Base-by-base conservation (phyloP, 2,113 vertebrate genomes). In the Indri indri region DNA sequence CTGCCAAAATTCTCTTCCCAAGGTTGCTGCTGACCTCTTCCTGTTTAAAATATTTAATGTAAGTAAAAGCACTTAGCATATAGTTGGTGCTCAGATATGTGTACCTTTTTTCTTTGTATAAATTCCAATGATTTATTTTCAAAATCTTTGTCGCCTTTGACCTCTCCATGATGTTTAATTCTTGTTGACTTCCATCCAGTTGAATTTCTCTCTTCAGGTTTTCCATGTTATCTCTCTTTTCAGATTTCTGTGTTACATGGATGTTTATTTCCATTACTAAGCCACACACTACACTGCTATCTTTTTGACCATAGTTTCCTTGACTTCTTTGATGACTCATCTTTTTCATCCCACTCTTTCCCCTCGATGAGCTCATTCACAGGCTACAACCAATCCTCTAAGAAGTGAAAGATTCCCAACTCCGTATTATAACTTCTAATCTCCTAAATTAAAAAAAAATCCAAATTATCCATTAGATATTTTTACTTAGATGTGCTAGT, bases 301-400 rank as follows among this genome's bases (percentile, higher is more conserved):
- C 52, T 74, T 40, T 80, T 23, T 77, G 23, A 45, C 25, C 65
- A 61, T 32, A 63, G 7, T 84, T 59, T 84, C 47, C 61, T 61
- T 71, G 20, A 71, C 71, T 81, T 94, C n/a, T 90, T 87, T 80
- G 40, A 61, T 94, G 70, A 77, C 37, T 94, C 42, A 42, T 86
- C 7, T 30, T 92, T 90, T 88, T 86, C 11, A 59, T 57, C 3
- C 45, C 7, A 74, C 25, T 63, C 17, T 84, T 82, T 89, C 8
- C 42, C 37, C 17, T 40, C 34, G 83, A 74, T 84, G 45, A 84
- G 18, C 86, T 96, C 73, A 93, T 83, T 42, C 2, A 34, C 6
- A 59, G 25, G 42, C 57, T 92, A 34, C 6, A 59, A 32, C 23
- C 25, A 23, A 50, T 32, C 22, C 79, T 87, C 25, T 73, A 63